phyloP scores from a whole-genome alignment of 2,797 vertebrate genomes.

The Spondyliosoma cantharus region DNA sequence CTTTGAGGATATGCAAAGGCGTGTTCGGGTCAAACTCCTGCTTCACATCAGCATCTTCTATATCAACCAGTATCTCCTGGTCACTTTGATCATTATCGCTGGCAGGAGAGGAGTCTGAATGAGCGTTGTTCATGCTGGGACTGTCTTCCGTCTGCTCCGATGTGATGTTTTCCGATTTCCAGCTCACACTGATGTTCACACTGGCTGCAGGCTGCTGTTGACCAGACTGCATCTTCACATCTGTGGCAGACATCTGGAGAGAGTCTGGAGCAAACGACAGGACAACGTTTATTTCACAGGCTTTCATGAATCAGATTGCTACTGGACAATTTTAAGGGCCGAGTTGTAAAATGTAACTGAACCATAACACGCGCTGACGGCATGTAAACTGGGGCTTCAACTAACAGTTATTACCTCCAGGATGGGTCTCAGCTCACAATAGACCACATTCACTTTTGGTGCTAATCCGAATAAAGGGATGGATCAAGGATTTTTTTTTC shows the following conservation, averaged over 20 bases:
- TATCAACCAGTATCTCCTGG: slow-evolving; percentile 9
- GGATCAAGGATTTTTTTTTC: too few species aligned
- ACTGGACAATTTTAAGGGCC: too few species aligned
- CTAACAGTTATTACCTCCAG: too few species aligned
- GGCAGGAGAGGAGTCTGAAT: neutral
- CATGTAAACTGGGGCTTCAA: neutral
- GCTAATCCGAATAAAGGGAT: too few species aligned
- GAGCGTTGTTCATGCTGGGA: neutral
- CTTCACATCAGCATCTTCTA: neutral
- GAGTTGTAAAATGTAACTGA: neutral
- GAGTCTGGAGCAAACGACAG: slow-evolving; percentile 8
- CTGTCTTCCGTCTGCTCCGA: neutral
- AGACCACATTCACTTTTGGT: too few species aligned
- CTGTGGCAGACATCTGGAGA: slow-evolving; percentile 15
- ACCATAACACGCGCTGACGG: neutral
- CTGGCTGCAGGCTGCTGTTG: slow-evolving; percentile 27
- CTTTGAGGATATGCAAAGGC: neutral
- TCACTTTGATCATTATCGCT: neutral
- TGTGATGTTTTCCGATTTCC: slow-evolving; percentile 8
- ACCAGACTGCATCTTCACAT: neutral
- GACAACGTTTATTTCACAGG: neutral
- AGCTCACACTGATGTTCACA: slow-evolving; percentile 4
- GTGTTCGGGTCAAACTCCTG: slow-evolving; percentile 1
- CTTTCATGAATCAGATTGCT: neutral
- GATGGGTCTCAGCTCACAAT: too few species aligned